These are phyloP conservation scores for Cherax quadricarinatus DNA, from an alignment of 1,140 invertebrate species.

Conservation along the genomic window DNA sequence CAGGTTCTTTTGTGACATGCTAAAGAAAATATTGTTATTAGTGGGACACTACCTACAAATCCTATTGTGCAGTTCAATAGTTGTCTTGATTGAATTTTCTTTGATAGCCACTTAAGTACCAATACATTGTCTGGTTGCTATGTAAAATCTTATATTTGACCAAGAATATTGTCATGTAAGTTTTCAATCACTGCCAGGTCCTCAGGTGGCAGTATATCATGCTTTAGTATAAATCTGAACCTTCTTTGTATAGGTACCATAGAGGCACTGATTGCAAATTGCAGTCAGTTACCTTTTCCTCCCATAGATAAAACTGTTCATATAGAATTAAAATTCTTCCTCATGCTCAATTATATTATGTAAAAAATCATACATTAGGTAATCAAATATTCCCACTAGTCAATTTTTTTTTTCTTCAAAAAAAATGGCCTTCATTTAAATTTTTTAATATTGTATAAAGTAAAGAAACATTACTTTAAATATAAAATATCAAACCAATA, in stretches of 20 bases:
- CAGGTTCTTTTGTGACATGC: neutral
- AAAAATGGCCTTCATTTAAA: no score
- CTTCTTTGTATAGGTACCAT: neutral
- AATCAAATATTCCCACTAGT: no score
- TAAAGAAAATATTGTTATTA: no score
- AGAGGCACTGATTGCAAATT: neutral
- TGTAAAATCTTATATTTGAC: neutral
- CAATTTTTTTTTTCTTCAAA: no score
- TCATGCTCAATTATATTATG: no score
- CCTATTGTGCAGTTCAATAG: neutral
- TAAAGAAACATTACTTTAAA: no score
- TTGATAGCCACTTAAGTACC: neutral
- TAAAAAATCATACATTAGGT: no score
- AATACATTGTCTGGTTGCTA: neutral
- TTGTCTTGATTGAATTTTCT: constrained; percentile 7
- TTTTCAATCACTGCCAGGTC: neutral
- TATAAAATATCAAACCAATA: no score
- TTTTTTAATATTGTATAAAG: no score
- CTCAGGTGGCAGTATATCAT: neutral
- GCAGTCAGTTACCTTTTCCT: neutral
- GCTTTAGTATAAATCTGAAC: neutral
- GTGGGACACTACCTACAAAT: neutral
- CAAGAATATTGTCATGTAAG: neutral
- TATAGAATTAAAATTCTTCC: neutral
- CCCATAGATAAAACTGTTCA: neutral